phyloP scores from a whole-genome alignment of 2,888 invertebrate genomes.

The Anodontia alba region DNA sequence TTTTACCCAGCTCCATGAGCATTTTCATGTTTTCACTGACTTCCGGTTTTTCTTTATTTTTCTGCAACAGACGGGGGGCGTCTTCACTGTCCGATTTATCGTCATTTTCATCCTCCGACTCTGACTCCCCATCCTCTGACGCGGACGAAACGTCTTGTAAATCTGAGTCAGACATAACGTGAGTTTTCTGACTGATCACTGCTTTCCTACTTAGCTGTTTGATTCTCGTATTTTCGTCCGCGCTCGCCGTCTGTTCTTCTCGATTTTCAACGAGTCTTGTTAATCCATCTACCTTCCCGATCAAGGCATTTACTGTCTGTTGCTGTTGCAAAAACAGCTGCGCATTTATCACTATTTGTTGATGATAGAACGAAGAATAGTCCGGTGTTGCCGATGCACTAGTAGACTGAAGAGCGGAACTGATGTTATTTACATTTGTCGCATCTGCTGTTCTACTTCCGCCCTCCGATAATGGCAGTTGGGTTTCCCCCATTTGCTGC shows the following conservation, averaged over 20 bases:
- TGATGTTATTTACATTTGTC: background rate
- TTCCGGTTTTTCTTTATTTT: background rate
- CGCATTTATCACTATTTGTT: background rate
- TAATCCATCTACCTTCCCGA: conserved; percentile 1
- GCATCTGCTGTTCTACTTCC: background rate
- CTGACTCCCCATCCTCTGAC: background rate
- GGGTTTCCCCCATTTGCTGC: background rate
- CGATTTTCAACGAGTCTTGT: background rate
- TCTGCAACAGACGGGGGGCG: background rate
- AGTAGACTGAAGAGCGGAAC: background rate
- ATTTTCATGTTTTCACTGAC: background rate
- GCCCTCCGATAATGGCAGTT: background rate
- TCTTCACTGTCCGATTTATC: background rate
- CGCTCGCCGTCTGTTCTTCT: background rate
- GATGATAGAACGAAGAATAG: background rate
- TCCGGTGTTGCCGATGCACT: background rate
- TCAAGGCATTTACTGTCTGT: background rate
- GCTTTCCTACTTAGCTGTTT: background rate
- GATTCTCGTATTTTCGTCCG: background rate
- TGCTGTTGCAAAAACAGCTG: conserved; percentile 2
- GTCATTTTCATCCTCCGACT: background rate
- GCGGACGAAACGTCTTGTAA: background rate
- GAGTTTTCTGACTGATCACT: background rate
- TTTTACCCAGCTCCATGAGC: background rate
- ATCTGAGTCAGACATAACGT: background rate